Conservation (phyloP, 2,113 vertebrate species). For the Laticauda laticaudata region DNA sequence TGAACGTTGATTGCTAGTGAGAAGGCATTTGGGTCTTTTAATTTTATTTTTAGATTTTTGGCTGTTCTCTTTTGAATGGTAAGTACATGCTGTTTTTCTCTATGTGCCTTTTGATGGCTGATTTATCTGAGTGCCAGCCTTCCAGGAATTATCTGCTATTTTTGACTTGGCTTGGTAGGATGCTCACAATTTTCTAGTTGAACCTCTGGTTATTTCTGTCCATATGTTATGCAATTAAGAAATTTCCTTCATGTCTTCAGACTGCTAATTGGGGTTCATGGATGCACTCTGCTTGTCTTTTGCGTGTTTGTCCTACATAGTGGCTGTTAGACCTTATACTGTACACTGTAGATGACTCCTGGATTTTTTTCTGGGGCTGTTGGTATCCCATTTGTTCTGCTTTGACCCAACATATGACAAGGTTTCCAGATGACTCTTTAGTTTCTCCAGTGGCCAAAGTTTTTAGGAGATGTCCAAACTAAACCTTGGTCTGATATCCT, state of each 20-base stretch:
- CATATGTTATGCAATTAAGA: too few relatives aligned
- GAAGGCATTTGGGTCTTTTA: too few relatives aligned
- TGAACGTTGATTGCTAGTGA: too few relatives aligned
- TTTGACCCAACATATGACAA: neutral
- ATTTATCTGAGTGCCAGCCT: too few relatives aligned
- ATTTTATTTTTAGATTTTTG: too few relatives aligned
- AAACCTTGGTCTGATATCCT: neutral
- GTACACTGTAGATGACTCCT: neutral
- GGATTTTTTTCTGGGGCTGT: neutral
- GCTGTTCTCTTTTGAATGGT: neutral
- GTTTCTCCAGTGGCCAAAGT: neutral
- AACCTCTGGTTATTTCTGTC: neutral
- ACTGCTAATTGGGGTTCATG: neutral
- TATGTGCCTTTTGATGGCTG: neutral
- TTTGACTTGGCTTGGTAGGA: neutral
- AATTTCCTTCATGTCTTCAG: neutral
- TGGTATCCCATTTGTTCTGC: neutral
- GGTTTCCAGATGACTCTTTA: neutral
- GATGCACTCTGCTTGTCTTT: neutral
- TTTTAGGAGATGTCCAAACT: neutral
- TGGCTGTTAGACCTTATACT: neutral
- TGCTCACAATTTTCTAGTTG: neutral
- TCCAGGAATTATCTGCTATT: neutral
- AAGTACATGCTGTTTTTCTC: neutral
- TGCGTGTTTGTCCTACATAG: neutral